Evolutionary conservation across 2,113 vertebrate genomes (phyloP), one percentile per base, ranked within the genome.

Genomic region (Paradisaea rubra): DNA sequence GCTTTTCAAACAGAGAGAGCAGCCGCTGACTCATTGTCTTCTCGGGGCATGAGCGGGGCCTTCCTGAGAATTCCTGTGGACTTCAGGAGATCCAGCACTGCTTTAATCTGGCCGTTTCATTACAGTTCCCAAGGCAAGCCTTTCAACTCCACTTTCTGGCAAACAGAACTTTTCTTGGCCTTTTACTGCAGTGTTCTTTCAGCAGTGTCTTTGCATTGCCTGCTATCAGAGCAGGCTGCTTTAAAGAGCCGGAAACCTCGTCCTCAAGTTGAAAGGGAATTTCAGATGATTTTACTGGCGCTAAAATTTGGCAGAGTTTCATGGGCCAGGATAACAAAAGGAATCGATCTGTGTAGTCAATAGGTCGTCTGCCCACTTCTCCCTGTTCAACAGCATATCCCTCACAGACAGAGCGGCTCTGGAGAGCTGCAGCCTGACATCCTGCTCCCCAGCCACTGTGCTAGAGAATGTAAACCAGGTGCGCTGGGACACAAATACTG

Each of bases 71-170:
- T 93, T 91, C 92, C 82, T 92, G 79, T 83, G 94, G 90, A 60
- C 88, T 93, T 91, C 76, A 91, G 85, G 88, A 93, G 66, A 97
- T 64, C 71, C 89, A 88, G 79, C 15, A 0, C 80, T 88, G 90
- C 72, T 96, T 96, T 96, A 83, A 94, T 94, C 71, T 83, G 76
- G 7, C 44, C 24, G 54, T 93, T 93, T 93, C 88, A 91, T 95
- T 95, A 56, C 85, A 86, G 91, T 21, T 81, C 81, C 88, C 6
- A 2, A 94, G 90, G 69, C 76, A 81, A 95, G 76, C 57, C 88
- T 97, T 96, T 96, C 92, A 94, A 90, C 88, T 95, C 82, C 57
- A 20, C 91, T 94, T 96, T 35, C 53, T 78, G 79, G 81, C 91
- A 96, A 96, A 84, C 88, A 87, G 78, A 93, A 87, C 91, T 94